These are phyloP conservation scores for Lacerta agilis DNA, from an alignment of 2,797 vertebrate species.

Conservation along the genomic window DNA sequence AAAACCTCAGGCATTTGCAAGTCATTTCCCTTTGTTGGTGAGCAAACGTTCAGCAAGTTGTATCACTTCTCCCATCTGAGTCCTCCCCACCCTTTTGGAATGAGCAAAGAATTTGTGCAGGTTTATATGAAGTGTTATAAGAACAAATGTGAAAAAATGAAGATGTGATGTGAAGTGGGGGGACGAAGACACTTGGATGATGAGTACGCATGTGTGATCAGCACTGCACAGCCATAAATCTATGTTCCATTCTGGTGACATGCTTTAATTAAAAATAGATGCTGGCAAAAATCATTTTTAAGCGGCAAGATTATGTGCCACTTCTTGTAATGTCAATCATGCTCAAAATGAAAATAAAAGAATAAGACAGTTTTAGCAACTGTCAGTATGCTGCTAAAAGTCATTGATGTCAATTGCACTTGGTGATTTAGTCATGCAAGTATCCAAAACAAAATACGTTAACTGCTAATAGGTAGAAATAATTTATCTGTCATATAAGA, in stretches of 20 bases:
- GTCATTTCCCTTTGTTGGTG: conserved; percentile 40
- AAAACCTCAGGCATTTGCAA: conserved; percentile 50
- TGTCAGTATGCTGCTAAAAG: conserved; percentile 12
- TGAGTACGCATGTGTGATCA: not conserved
- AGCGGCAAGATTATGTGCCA: not conserved
- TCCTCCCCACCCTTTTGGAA: not conserved
- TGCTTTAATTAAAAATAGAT: not conserved
- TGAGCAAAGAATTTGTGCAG: conserved; percentile 7
- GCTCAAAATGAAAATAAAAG: conserved; percentile 5
- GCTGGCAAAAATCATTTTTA: not conserved
- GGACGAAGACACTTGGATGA: not conserved
- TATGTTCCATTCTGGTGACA: not conserved
- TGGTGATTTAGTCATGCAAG: conserved; percentile 1
- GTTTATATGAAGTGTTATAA: not conserved
- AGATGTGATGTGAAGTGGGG: not conserved
- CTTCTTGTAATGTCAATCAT: not conserved
- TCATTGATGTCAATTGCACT: conserved; percentile 1
- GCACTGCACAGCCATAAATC: not conserved
- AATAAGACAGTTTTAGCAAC: not conserved
- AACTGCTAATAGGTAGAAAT: not conserved
- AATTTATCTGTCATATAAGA: not conserved
- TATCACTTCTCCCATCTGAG: not conserved
- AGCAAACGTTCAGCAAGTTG: not conserved
- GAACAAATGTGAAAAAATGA: not conserved
- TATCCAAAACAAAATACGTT: not conserved